phyloP scores from a whole-genome alignment of 1,140 invertebrate species.

The Euura lappo region DNA sequence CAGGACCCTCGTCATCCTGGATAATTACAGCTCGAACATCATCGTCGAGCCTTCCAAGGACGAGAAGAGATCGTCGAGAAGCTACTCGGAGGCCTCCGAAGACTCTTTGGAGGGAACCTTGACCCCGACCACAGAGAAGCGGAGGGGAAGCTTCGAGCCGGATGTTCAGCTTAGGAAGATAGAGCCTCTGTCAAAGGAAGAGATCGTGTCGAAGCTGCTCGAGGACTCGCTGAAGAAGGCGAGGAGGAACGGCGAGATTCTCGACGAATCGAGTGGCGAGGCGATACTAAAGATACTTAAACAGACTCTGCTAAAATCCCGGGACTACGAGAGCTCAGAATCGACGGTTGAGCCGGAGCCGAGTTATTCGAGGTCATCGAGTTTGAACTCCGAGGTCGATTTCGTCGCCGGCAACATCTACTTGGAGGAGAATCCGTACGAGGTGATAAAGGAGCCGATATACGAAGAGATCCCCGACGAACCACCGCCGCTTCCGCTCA shows the following conservation, averaged over 20 bases:
- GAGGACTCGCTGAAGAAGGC: conserved; percentile 56
- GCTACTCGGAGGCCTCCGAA: background rate
- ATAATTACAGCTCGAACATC: conserved; percentile 58
- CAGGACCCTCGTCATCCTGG: conserved; percentile 54
- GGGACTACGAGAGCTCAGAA: conserved; percentile 48
- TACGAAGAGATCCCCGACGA: conserved; percentile 87
- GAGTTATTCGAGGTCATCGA: conserved; percentile 46
- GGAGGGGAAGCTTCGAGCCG: conserved; percentile 20
- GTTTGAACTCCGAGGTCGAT: conserved; percentile 51
- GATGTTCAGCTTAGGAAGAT: conserved; percentile 20
- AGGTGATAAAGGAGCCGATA: conserved; percentile 78
- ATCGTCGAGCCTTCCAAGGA: conserved; percentile 38
- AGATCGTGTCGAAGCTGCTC: conserved; percentile 51
- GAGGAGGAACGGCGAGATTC: conserved; percentile 51
- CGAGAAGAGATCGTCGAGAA: background rate
- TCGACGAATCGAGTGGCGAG: conserved; percentile 53
- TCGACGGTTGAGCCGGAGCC: conserved; percentile 44
- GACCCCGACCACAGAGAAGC: conserved; percentile 25
- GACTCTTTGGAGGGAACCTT: conserved; percentile 8
- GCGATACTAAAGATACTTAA: conserved; percentile 55
- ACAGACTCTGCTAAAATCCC: conserved; percentile 49
- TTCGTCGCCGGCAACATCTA: conserved; percentile 51
- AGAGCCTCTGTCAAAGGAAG: conserved; percentile 43
- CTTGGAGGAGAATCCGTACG: conserved; percentile 74
- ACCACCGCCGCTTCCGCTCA: conserved; percentile 72